phyloP scores from a whole-genome alignment of 2,888 invertebrate species.

The Hirudinaria manillensis region DNA sequence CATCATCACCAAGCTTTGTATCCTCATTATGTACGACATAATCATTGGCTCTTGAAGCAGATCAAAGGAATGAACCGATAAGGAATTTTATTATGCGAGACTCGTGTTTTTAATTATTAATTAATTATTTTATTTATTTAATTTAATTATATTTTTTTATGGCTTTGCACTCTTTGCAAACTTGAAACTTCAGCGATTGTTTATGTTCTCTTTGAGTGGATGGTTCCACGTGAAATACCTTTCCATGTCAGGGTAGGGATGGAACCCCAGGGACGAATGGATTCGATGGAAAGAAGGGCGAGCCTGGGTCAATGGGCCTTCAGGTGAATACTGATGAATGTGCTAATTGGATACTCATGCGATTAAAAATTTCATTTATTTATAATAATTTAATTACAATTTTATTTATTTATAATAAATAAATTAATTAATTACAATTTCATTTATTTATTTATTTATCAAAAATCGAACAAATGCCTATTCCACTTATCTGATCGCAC shows the following conservation, averaged over 20 bases:
- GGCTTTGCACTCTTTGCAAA: neutral
- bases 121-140: no score
- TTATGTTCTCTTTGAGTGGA: neutral
- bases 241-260: conserved; percentile 26
- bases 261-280: conserved; percentile 29
- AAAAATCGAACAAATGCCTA: no score
- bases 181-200: neutral
- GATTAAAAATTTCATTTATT: neutral
- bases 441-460: no score
- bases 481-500: no score
- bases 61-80: no score
- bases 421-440: neutral
- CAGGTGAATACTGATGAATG: neutral
- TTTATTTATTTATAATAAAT: neutral
- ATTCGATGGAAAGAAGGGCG: conserved; percentile 30
- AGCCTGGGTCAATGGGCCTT: conserved; percentile 25
- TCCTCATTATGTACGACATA: no score
- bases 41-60: no score
- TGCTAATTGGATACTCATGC: no score
- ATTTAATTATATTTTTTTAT: neutral
- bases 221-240: neutral
- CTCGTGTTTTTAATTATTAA: no score
- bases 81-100: no score
- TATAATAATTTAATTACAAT: neutral
- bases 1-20: no score